Evolutionary conservation across 2,113 vertebrate genomes (phyloP), one percentile per base, ranked within the genome.

Genomic region (Pithys albifrons): DNA sequence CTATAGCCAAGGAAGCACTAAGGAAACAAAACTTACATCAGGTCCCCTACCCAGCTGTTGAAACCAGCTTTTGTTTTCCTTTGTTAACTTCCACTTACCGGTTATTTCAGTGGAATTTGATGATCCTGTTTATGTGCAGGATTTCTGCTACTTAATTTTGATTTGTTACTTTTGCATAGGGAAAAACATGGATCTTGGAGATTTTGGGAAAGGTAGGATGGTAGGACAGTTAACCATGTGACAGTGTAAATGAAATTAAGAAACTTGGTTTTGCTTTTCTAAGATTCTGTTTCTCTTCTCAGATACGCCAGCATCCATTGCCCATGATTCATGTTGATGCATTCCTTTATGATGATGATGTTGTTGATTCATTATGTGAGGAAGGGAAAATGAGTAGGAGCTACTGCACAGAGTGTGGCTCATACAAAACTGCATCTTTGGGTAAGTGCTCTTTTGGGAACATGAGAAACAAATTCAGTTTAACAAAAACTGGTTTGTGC

Each of bases 341-440:
- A 55, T 99, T 99, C 98, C 98, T 99, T 96, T 99, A 99, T 94
- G 98, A 99, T 87, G 99, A 99, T 81, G 98, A 99, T 48, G 96
- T 97, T 88, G 97, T 99, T 97, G 99, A 99, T 96, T 92, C 97
- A 91, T 98, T 99, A 89, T 99, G 99, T 98, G 98, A 99, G 71
- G 97, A 98, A 65, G 98, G 99, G 64, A 98, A 98, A 95, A 98
- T 99, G 98, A 99, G 98, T 96, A 98, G 99, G 73, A 98, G 97
- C 84, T 99, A 98, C 96, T 99, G 99, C 85, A 96, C 97, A 27
- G 92, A 55, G 23, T 99, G 99, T 95, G 98, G 99, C 59, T 99
- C 99, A 59, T 95, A 96, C 87, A 98, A 95, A 94, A 99, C 98
- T 6, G 98, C 98, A 33, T 97, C 98, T 45, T 97, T 99, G 95